Conservation (phyloP, 2,888 invertebrate species). For the Luperina nickerlii region DNA sequence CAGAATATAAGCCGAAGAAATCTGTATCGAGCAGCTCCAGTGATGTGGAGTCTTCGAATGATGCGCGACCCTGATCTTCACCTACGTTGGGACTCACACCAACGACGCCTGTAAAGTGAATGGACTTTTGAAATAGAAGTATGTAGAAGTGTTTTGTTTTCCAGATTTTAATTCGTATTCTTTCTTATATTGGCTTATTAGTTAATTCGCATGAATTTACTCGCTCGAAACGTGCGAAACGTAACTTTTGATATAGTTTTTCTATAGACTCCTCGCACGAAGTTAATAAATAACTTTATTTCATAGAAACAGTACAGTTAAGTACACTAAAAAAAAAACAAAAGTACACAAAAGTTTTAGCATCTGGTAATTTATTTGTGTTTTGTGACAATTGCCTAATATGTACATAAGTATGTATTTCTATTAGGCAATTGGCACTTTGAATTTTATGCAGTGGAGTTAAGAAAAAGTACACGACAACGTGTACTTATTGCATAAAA, state of each 20-base stretch:
- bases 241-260: not conserved
- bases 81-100: slow-evolving; percentile 36
- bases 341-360: no score
- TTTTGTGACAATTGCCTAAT: not conserved
- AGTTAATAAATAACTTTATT: not conserved
- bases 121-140: slow-evolving; percentile 49
- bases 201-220: not conserved
- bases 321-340: no score
- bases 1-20: slow-evolving; percentile 97
- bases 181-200: slow-evolving; percentile 7
- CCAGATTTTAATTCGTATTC: slow-evolving; percentile 59
- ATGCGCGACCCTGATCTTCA: slow-evolving; percentile 84
- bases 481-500: no score
- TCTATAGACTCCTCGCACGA: not conserved
- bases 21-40: slow-evolving; percentile 87
- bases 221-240: not conserved
- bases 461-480: not conserved
- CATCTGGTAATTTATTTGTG: not conserved
- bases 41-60: slow-evolving; percentile 88
- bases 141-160: slow-evolving; percentile 61
- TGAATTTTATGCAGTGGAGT: not conserved
- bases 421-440: not conserved
- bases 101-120: slow-evolving; percentile 22
- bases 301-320: no score
- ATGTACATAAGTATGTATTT: no score